A percentile compares a stretch with the other conserved stretches of the same genome.
Evolutionary conservation across 2,888 invertebrate species (phyloP).

Genomic region (Brachylomia viminalis): DNA sequence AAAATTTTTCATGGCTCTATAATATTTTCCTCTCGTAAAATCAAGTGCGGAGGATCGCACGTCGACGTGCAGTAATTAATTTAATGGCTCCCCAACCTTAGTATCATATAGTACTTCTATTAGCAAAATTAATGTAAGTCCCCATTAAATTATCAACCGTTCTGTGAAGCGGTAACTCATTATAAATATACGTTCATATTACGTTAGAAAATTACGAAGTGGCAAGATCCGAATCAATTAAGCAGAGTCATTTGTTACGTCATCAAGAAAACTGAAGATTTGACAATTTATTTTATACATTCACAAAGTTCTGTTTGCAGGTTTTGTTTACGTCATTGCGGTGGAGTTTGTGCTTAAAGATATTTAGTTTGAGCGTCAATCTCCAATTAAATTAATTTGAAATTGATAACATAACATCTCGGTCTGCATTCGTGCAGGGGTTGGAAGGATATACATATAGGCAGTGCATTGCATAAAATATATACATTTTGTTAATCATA

Average conservation of each 20-base stretch:
- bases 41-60: constrained; percentile 40
- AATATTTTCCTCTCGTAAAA: constrained; percentile 35
- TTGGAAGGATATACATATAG: not conserved
- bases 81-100: constrained; percentile 58
- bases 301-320: constrained; percentile 60
- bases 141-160: constrained; percentile 57
- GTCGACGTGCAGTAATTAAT: constrained; percentile 62
- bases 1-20: constrained; percentile 20
- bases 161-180: constrained; percentile 42
- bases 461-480: not conserved
- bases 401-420: constrained; percentile 10
- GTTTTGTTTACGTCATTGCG: constrained; percentile 50
- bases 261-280: constrained; percentile 60
- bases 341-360: constrained; percentile 22
- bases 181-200: constrained; percentile 57
- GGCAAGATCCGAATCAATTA: constrained; percentile 62
- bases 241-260: constrained; percentile 63
- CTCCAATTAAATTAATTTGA: constrained; percentile 21
- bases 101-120: constrained; percentile 55
- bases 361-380: constrained; percentile 25
- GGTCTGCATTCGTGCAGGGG: not conserved
- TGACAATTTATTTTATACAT: constrained; percentile 61
- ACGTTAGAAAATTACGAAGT: constrained; percentile 62
- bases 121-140: constrained; percentile 59
- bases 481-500: not conserved